Base-by-base conservation (phyloP, 2,888 invertebrate species). In the Drosophila borealis region DNA sequence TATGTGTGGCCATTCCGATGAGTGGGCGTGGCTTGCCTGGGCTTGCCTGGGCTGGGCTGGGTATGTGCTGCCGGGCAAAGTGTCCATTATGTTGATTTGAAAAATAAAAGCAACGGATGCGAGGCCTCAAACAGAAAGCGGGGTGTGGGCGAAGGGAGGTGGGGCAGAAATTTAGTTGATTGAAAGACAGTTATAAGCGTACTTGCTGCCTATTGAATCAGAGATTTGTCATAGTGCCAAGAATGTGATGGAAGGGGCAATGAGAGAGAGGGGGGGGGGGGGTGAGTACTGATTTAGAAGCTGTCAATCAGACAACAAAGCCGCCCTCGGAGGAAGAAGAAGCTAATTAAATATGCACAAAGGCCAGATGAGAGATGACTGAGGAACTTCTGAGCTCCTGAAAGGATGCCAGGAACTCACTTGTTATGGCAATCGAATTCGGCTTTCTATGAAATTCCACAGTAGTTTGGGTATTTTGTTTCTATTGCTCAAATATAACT, bases 21-120 rank as follows among this genome's bases (percentile, higher is more conserved):
- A 57, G 37, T 34, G 50, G 60, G 17, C 45, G 36, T 41, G 33
- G 53, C 14, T 21, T 6, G 9, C 19, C 13, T 21, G 55, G 25
- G 56, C 41, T 46, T 41, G 25, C 48, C 14, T 19, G 8, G 6
- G 21, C 10, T 19, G 57, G 25, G 53, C 41, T 46, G 25, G 17
- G 46, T 33, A 41, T 39, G 21, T 55, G 88, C 84, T 80, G 70
- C 59, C 61, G 82, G 86, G 89, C 89, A 89, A 86, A 89, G 83
- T 89, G 86, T 86, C 86, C 86, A 86, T 86, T 86, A 86, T 89
- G 89, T 81, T 86, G 86, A 86, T 86, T 86, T 86, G 88, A 87
- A 89, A 87, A 73, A 81, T 81, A 87, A 89, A 89, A 81, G 81
- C 81, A 73, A 69, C 73, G 75, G 70, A 78, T 82, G 82, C 49